Percentiles rank a stretch among this genome's conserved stretches.
Conservation (phyloP, 1,140 invertebrate species). For the Oscheius sp. region DNA sequence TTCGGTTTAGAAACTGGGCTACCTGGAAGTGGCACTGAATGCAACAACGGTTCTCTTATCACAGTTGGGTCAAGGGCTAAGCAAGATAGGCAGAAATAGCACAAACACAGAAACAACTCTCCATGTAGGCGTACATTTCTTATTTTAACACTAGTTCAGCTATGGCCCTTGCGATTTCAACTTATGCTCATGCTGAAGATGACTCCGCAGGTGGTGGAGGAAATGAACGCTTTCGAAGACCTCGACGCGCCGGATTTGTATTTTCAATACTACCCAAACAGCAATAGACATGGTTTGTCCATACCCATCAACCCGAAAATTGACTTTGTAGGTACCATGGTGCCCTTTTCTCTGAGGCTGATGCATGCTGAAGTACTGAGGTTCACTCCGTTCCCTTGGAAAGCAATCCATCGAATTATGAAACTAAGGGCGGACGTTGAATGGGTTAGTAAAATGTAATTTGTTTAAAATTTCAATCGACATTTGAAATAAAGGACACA, state of each 20-base stretch:
- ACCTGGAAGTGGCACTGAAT: slow-evolving; percentile 29
- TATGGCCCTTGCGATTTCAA: slow-evolving; percentile 52
- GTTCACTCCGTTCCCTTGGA: slow-evolving; percentile 43
- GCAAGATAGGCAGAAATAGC: slow-evolving; percentile 24
- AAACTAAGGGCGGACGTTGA: slow-evolving; percentile 29
- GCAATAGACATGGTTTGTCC: slow-evolving; percentile 5
- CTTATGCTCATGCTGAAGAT: slow-evolving; percentile 46
- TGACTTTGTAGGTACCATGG: slow-evolving; percentile 36
- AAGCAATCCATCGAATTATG: slow-evolving; percentile 31
- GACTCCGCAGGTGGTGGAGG: slow-evolving; percentile 45
- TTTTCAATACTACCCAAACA: slow-evolving; percentile 43
- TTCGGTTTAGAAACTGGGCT: slow-evolving; percentile 21
- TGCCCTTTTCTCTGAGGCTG: slow-evolving; percentile 46
- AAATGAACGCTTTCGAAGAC: slow-evolving; percentile 49
- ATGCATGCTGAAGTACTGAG: slow-evolving; percentile 46
- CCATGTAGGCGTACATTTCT: neutral
- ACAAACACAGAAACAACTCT: neutral
- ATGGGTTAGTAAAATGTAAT: neutral
- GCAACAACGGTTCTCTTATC: slow-evolving; percentile 35
- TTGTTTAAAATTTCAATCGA: neutral
- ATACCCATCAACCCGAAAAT: no score
- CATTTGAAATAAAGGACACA: no score
- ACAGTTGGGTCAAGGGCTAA: slow-evolving; percentile 36
- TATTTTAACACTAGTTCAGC: slow-evolving; percentile 35
- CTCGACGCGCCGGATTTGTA: slow-evolving; percentile 52